Conservation (phyloP, 2,113 vertebrate species). For the Psettodes erumei region DNA sequence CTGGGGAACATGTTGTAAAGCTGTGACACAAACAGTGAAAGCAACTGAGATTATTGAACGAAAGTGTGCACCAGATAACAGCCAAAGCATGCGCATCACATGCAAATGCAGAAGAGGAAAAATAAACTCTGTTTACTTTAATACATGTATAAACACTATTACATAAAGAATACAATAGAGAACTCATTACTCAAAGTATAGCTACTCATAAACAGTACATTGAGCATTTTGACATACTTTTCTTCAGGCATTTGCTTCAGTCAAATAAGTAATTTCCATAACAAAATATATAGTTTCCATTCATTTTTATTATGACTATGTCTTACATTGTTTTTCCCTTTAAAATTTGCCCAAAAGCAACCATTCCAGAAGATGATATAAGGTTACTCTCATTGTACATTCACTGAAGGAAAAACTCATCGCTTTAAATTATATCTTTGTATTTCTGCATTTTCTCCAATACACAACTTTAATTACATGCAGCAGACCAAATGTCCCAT, state of each 20-base stretch:
- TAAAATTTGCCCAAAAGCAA: background rate
- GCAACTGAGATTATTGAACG: background rate
- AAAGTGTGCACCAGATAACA: background rate
- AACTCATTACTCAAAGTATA: background rate
- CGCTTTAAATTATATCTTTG: background rate
- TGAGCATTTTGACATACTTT: background rate
- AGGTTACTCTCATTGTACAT: background rate
- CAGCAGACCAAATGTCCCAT: background rate
- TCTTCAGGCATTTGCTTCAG: background rate
- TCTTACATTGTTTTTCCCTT: background rate
- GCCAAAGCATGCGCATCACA: too few relatives aligned
- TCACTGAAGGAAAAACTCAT: too few relatives aligned
- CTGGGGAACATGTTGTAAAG: constrained; percentile 79
- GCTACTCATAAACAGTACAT: background rate
- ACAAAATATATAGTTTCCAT: background rate
- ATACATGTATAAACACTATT: too few relatives aligned
- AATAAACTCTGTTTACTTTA: too few relatives aligned
- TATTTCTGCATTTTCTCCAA: background rate
- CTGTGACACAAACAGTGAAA: constrained; percentile 43
- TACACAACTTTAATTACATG: background rate
- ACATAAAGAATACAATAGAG: background rate
- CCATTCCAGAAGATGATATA: background rate
- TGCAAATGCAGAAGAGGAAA: too few relatives aligned
- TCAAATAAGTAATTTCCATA: background rate
- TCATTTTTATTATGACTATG: too few relatives aligned